phyloP scores from a whole-genome alignment of 1,140 invertebrate genomes.

The Paralvinella palmiformis region DNA sequence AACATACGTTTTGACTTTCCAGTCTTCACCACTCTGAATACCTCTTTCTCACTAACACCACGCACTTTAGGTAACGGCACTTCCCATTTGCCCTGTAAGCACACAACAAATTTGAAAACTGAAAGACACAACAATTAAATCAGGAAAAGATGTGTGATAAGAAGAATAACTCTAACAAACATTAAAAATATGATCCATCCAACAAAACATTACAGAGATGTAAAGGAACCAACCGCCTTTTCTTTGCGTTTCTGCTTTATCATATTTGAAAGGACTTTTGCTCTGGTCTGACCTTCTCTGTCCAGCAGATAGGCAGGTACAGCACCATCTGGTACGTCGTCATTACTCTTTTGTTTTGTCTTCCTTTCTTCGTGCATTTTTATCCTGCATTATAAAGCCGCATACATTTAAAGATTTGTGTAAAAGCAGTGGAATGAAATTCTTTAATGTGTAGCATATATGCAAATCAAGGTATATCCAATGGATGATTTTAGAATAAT shows the following conservation, averaged over 20 bases:
- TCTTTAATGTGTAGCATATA: too few relatives aligned
- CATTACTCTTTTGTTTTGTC: conserved; percentile 73
- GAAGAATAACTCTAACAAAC: too few relatives aligned
- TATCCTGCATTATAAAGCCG: conserved; percentile 26
- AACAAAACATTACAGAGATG: too few relatives aligned
- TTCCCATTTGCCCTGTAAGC: conserved; percentile 89
- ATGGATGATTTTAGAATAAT: neutral
- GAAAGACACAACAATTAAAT: too few relatives aligned
- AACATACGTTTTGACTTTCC: conserved; percentile 79
- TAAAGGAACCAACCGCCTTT: conserved; percentile 67
- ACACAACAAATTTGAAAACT: neutral
- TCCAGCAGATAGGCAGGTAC: conserved; percentile 94
- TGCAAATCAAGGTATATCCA: neutral
- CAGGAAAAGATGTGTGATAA: too few relatives aligned
- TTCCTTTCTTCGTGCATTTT: conserved; percentile 56
- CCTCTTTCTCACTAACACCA: conserved; percentile 95
- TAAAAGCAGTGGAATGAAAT: too few relatives aligned
- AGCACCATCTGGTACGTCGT: conserved; percentile 80
- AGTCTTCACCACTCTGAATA: conserved; percentile 89
- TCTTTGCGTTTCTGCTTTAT: conserved; percentile 99
- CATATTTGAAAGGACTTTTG: conserved; percentile 97
- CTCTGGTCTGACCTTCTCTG: conserved; percentile 85
- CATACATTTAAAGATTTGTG: neutral
- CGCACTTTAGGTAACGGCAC: conserved; percentile 98
- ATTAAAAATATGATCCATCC: too few relatives aligned